A percentile compares a stretch with the other conserved stretches of the same genome.
phyloP scores from a whole-genome alignment of 92 coral and sea anemone species.

The Epizoanthus fatuus region DNA sequence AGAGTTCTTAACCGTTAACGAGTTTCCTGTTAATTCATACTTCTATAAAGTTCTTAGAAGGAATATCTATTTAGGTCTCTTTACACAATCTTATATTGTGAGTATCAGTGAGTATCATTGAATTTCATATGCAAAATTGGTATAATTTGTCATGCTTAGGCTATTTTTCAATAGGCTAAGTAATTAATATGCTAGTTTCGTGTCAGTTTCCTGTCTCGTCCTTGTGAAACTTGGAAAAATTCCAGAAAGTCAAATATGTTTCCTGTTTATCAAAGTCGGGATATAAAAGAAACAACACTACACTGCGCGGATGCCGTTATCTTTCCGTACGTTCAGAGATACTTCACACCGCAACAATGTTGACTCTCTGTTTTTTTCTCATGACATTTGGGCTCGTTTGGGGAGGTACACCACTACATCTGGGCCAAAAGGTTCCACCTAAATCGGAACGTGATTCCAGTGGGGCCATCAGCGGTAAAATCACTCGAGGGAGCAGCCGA shows the following conservation, averaged over 20 bases:
- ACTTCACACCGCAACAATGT: background rate
- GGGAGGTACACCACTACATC: background rate
- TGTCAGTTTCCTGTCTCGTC: background rate
- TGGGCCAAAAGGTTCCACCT: background rate
- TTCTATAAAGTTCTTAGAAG: too few relatives aligned
- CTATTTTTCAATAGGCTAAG: too few relatives aligned
- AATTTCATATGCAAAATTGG: too few relatives aligned
- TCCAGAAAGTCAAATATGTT: background rate
- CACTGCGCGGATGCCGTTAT: background rate
- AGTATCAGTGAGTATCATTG: too few relatives aligned
- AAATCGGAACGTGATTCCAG: conserved; percentile 41
- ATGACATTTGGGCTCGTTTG: background rate
- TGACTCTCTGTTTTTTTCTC: background rate
- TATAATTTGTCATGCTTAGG: too few relatives aligned
- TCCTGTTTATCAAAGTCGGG: background rate
- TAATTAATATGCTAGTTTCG: background rate
- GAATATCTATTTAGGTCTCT: too few relatives aligned
- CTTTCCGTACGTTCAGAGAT: background rate
- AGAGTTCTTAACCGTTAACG: too few relatives aligned
- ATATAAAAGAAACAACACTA: background rate
- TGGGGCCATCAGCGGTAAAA: conserved; percentile 80
- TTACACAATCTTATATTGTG: too few relatives aligned
- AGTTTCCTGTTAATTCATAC: too few relatives aligned
- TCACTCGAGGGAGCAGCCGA: conserved; percentile 75
- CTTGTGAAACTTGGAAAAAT: background rate